Evolutionary conservation across 2,797 vertebrate species (phyloP).

Genomic region (Hypotaenidia philippensis): DNA sequence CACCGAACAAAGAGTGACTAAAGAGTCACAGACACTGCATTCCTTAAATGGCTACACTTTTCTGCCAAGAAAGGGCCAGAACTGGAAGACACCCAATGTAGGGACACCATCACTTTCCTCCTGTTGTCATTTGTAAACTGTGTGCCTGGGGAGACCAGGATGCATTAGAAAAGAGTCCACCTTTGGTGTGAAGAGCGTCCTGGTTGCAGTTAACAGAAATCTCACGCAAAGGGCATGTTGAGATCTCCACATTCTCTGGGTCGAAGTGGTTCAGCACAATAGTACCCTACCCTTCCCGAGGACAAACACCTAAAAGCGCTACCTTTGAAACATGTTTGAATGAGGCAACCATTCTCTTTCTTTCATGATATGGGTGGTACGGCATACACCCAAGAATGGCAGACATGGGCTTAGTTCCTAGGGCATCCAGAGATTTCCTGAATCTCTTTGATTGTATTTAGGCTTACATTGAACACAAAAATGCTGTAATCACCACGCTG

Average conservation of each 20-base stretch:
- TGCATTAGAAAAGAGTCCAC: not conserved
- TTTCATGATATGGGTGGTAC: not conserved
- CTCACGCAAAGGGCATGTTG: rapidly evolving
- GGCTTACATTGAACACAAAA: not conserved
- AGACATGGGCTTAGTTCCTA: not conserved
- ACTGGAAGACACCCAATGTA: rapidly evolving
- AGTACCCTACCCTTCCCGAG: not conserved
- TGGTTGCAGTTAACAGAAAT: not conserved
- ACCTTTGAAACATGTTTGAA: not conserved
- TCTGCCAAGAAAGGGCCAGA: not conserved
- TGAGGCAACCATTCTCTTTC: rapidly evolving
- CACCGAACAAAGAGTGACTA: not conserved
- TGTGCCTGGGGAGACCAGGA: rapidly evolving
- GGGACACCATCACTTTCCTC: not conserved
- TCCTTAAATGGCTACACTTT: not conserved
- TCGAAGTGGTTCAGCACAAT: not conserved
- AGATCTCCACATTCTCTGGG: rapidly evolving
- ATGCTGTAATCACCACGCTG: not conserved
- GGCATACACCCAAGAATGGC: not conserved
- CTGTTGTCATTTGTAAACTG: rapidly evolving
- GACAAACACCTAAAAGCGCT: not conserved
- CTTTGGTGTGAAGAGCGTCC: not conserved
- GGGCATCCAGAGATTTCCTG: not conserved
- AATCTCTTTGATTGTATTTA: not conserved
- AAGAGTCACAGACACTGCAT: not conserved